Evolutionary conservation across 2,797 vertebrate genomes (phyloP), one percentile per base, ranked within the genome.

Genomic region (Chlorospingus flavigularis): DNA sequence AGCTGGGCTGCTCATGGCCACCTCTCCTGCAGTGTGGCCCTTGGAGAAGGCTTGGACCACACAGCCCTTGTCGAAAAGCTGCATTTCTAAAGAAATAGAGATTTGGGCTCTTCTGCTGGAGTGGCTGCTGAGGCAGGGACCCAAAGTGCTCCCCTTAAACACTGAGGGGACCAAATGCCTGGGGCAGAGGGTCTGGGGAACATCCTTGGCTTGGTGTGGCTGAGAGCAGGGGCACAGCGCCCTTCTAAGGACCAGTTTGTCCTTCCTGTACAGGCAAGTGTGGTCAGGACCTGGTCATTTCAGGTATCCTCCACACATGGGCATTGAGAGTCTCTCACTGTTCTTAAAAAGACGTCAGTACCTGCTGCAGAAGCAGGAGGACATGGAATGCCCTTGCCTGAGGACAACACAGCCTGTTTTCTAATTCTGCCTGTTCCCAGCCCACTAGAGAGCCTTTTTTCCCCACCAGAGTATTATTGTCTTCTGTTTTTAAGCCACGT

Each of bases 391-490:
- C 31, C 90, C 90, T 83, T 93, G 66, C 47, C 55, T 71, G 75
- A 96, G 73, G 88, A 92, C 61, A 87, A n/a, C 35, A 70, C 75
- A 85, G 17, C 78, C 86, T 55, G 40, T 81, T 65, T 86, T 58
- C 74, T 92, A 93, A 87, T 87, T 88, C 83, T 93, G 82, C 78
- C 61, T 68, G 12, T 82, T 45, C 76, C 51, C 60, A 92, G 63
- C 33, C 37, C 76, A 67, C 65, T 73, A 75, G 63, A 73, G 90
- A 86, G 63, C 15, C 2, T 0, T 26, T 47, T 66, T 48, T 15
- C 9, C 10, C 33, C 55, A 43, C 53, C 40, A 17, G 57, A 87
- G 40, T 61, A 62, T 88, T 79, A 48, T 50, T 90, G 82, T 85
- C 48, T 89, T 54, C 88, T 78, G 23, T 24, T 86, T 90, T 90